Percentiles rank a stretch among this genome's conserved stretches.
Evolutionary conservation across 2,113 vertebrate species (phyloP).

Genomic region (Macrotus californicus): DNA sequence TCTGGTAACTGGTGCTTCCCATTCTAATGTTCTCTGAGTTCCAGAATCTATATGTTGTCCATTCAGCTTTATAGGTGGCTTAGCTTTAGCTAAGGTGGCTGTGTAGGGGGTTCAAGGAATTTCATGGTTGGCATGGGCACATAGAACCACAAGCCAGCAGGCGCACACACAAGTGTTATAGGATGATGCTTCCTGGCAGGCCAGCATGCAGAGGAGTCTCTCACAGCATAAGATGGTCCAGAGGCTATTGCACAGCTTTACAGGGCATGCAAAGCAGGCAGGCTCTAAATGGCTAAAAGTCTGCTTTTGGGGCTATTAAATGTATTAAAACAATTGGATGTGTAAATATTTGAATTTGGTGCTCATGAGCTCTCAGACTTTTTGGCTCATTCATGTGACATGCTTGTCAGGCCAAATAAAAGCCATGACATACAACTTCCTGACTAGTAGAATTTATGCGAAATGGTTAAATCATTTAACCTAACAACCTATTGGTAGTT

Average conservation of each 20-base stretch:
- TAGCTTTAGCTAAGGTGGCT: not conserved
- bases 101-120: not conserved
- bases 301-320: not conserved
- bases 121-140: no score
- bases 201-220: no score
- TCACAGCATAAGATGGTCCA: not conserved
- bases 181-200: not conserved
- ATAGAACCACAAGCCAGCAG: not conserved
- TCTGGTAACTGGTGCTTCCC: not conserved
- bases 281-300: not conserved
- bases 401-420: not conserved
- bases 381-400: not conserved
- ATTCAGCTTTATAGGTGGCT: no score
- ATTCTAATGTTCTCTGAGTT: not conserved
- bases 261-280: not conserved
- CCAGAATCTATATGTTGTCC: not conserved
- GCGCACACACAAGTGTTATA: not conserved
- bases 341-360: not conserved
- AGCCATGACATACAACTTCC: not conserved
- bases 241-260: not conserved
- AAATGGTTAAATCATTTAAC: not conserved
- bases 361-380: not conserved
- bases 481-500: not conserved
- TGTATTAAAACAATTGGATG: not conserved
- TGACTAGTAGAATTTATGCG: not conserved